A percentile compares a stretch with the other conserved stretches of the same genome.
Evolutionary conservation across 2,797 vertebrate genomes (phyloP).

Genomic region (Sphenodon punctatus): DNA sequence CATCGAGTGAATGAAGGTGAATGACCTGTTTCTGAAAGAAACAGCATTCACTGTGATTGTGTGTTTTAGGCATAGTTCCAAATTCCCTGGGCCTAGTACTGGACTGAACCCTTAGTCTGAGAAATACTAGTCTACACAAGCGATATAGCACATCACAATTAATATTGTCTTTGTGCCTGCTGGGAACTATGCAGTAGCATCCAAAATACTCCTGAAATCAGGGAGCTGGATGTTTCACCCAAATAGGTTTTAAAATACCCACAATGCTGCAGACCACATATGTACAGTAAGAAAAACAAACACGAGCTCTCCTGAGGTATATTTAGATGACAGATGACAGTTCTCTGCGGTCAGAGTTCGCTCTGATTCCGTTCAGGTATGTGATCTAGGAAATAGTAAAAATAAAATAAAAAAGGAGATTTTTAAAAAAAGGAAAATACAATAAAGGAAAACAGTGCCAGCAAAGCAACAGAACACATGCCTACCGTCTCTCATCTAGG

Average conservation of each 20-base stretch:
- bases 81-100: too few relatives aligned
- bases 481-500: not conserved
- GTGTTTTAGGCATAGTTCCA: too few relatives aligned
- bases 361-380: slow-evolving; percentile 60
- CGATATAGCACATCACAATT: too few relatives aligned
- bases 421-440: slow-evolving; percentile 57
- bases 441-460: not conserved
- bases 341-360: slow-evolving; percentile 11
- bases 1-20: too few relatives aligned
- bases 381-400: slow-evolving; percentile 58
- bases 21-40: too few relatives aligned
- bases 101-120: too few relatives aligned
- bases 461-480: not conserved
- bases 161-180: not conserved
- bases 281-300: slow-evolving; percentile 54
- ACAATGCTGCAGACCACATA: slow-evolving; percentile 11
- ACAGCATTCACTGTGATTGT: too few relatives aligned
- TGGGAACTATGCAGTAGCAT: not conserved
- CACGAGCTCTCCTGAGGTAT: slow-evolving; percentile 32
- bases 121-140: too few relatives aligned
- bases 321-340: slow-evolving; percentile 63
- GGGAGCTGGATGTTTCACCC: not conserved
- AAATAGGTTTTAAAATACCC: not conserved
- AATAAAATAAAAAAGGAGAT: not conserved
- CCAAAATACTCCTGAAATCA: not conserved